Conservation (phyloP, 2,797 vertebrate species). For the Corythornis leucogaster region DNA sequence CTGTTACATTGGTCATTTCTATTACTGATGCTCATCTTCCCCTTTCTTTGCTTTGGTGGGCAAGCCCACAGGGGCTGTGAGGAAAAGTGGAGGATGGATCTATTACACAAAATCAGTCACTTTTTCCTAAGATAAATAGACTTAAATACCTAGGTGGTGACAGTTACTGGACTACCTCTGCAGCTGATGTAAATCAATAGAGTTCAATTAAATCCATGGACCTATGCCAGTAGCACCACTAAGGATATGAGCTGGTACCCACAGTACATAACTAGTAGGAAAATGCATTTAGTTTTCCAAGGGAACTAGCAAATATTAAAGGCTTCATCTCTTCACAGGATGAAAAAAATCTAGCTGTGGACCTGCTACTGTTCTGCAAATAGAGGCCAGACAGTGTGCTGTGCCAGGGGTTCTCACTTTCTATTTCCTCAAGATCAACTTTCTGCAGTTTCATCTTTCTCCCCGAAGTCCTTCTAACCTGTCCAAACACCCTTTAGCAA, state of each 20-base stretch:
- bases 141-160: background rate
- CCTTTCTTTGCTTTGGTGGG: background rate
- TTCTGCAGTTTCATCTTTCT: background rate
- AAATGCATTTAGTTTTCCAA: background rate
- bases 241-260: background rate
- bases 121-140: background rate
- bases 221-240: background rate
- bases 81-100: background rate
- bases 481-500: background rate
- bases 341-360: background rate
- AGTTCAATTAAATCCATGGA: conserved; percentile 4
- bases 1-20: background rate
- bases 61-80: background rate
- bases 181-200: background rate
- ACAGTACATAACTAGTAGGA: background rate
- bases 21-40: background rate
- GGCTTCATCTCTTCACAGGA: background rate
- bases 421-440: background rate
- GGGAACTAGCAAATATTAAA: background rate
- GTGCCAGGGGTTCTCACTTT: background rate
- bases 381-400: background rate
- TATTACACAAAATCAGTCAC: background rate
- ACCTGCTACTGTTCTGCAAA: background rate
- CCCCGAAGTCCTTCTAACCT: background rate
- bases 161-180: background rate